Base-by-base conservation (phyloP, 2,888 invertebrate genomes). In the Aplocera efformata region DNA sequence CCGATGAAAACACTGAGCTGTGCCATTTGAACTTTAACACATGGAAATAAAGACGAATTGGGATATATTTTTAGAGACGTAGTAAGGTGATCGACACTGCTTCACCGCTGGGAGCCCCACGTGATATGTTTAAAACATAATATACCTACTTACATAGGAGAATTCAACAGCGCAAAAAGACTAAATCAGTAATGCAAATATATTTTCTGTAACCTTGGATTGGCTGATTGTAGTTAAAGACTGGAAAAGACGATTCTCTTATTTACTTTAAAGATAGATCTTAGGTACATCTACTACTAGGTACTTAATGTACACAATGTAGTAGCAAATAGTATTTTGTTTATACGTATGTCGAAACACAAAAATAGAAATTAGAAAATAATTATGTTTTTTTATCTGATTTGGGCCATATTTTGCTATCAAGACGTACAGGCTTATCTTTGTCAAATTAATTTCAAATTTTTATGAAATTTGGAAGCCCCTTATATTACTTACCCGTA, bases 191-290 rank as follows among this genome's bases (percentile, higher is more conserved):
- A 78, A 71, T 81, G 74, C 72, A 73, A 79, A 84, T 77, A 57
- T 67, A 55, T 72, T 69, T 70, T 70, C 68, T 61, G 70, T 81
- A 84, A 85, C 85, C 85, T 85, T 85, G 83, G 73, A 58, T 67
- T 67, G 58, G 67, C 63, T 79, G 78, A 77, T 72, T 74, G 72
- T 60, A 67, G 67, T 70, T 59, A 54, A 56, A 46, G 3, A 17
- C 5, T 17, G 13, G 13, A 17, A 17, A 17, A 55, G 60, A 57
- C 59, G 59, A 47, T n/a, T n/a, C n/a, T n/a, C n/a, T n/a, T 58
- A 47, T 49, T 50, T 56, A 34, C 27, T 52, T 42, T 53, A 50
- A 55, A 55, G 61, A 59, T 34, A 30, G 28, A 31, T 10, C 7
- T 17, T 7, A n/a, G n/a, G n/a, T n/a, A n/a, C n/a, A n/a, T n/a